A percentile compares a stretch with the other conserved stretches of the same genome.
Evolutionary conservation across 1,140 invertebrate species (phyloP).

Genomic region (Phenacoccus solenopsis): DNA sequence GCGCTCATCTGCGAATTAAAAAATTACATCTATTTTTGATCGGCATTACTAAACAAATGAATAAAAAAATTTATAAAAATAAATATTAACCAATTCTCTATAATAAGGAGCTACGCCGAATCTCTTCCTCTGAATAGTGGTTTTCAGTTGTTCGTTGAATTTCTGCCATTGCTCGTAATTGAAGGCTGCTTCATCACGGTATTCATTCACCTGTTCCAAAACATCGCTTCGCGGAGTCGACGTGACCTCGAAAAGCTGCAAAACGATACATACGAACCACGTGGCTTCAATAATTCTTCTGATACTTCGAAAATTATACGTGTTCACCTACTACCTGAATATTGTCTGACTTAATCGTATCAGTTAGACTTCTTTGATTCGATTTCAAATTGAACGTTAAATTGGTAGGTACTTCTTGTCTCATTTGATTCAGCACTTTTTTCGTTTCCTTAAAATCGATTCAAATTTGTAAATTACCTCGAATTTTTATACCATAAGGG

Average conservation of each 20-base stretch:
- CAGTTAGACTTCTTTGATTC: not conserved
- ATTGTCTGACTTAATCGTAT: not conserved
- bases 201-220: not conserved
- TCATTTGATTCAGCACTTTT: not conserved
- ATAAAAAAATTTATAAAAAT: not conserved
- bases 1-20: not conserved
- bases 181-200: not conserved
- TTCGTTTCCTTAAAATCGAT: not conserved
- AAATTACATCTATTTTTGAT: not conserved
- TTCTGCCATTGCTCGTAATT: not conserved
- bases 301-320: not conserved
- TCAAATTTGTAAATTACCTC: not conserved
- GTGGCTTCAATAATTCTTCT: too few relatives aligned
- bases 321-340: not conserved
- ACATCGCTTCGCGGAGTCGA: not conserved
- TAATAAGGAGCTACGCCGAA: not conserved
- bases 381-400: not conserved
- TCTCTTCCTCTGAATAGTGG: not conserved
- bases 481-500: too few relatives aligned
- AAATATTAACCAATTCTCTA: not conserved
- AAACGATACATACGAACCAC: too few relatives aligned
- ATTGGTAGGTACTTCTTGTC: not conserved
- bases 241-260: not conserved
- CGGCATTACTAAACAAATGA: not conserved
- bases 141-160: constrained; percentile 7